Percentiles rank a stretch among this genome's conserved stretches.
phyloP scores from a whole-genome alignment of 2,888 invertebrate species.

The Mamestra brassicae region DNA sequence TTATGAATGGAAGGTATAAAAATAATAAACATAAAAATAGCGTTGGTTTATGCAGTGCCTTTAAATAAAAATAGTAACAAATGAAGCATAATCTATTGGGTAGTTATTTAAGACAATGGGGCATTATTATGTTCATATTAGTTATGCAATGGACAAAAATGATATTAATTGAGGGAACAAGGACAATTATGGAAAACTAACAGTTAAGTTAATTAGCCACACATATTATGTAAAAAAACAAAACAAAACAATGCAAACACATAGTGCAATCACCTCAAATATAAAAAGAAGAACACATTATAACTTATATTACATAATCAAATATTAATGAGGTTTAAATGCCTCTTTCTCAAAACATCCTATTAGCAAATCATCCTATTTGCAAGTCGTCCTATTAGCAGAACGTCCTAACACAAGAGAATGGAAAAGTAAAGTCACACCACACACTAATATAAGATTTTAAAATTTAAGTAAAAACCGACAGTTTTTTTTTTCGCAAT shows the following conservation, averaged over 20 bases:
- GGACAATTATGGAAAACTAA: neutral
- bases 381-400: too few relatives aligned
- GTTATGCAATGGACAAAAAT: neutral
- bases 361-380: too few relatives aligned
- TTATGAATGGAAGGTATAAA: neutral
- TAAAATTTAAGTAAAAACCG: too few relatives aligned
- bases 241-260: conserved; percentile 67
- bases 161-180: neutral
- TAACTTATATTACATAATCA: too few relatives aligned
- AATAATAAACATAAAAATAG: neutral
- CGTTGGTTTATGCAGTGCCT: neutral
- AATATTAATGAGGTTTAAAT: too few relatives aligned
- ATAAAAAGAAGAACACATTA: conserved; percentile 68
- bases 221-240: neutral
- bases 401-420: too few relatives aligned
- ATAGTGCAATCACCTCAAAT: conserved; percentile 70
- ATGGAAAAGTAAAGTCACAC: too few relatives aligned
- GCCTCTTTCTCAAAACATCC: too few relatives aligned
- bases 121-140: neutral
- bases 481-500: too few relatives aligned
- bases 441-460: too few relatives aligned
- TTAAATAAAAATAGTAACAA: neutral
- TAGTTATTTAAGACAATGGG: neutral
- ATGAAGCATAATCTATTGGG: neutral
- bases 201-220: neutral